Evolutionary conservation across 1,140 invertebrate species (phyloP), one percentile per base, ranked within the genome.

Genomic region (Schlechtendalia chinensis): DNA sequence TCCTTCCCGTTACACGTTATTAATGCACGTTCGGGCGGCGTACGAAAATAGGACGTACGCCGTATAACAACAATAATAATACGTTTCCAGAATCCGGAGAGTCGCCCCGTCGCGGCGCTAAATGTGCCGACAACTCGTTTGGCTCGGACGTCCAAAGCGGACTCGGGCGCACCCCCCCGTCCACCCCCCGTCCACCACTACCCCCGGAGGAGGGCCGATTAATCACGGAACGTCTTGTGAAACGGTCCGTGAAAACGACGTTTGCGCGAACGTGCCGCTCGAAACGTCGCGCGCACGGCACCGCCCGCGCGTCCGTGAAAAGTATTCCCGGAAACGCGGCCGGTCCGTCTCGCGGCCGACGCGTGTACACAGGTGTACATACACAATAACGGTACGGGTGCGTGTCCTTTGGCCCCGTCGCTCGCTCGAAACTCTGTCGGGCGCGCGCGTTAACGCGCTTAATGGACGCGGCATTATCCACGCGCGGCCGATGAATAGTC

Each of bases 71-170:
- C n/a, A n/a, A n/a, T n/a, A 71, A 17, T 50, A 53, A 71, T 53
- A 53, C 47, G 24, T 71, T 71, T 71, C 47, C 47, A 53, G 67
- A n/a, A n/a, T n/a, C n/a, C 24, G 47, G 45, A 8, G n/a, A n/a
- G n/a, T n/a, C n/a, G n/a, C 32, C 19, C 16, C 8, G 27, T 5
- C 29, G 32, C 50, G 45, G 47, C 24, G 47, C 69, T 72, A 72
- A 72, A 72, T 72, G 69, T 72, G 17, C 69, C 69, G 69, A 72
- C 53, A 72, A 72, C 47, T 72, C 69, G 63, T 79, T 79, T 79
- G 75, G 75, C 75, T 79, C 75, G 58, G 39, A 79, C 75, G 47
- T 61, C 32, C 74, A 69, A 69, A 69, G 69, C 47, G 53, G 53
- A 72, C 50, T 8, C n/a, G n/a, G n/a, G 69, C 54, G 5, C 32